Conservation (phyloP, 2,888 invertebrate genomes). For the Drosophila rubida region DNA sequence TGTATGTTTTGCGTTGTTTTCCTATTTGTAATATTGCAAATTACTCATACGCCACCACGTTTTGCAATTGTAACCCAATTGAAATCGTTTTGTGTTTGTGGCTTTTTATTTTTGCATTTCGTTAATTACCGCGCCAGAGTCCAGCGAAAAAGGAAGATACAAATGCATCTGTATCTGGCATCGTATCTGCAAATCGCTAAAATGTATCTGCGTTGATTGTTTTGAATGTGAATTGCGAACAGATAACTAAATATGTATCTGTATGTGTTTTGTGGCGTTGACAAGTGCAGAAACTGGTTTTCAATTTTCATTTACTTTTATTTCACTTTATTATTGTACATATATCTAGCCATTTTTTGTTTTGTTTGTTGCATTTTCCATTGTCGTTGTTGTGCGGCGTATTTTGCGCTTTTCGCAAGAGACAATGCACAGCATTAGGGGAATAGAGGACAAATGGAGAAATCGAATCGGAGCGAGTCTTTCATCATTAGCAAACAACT, state of each 20-base stretch:
- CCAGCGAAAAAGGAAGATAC: slow-evolving; percentile 12
- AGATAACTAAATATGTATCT: slow-evolving; percentile 26
- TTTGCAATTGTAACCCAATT: slow-evolving; percentile 57
- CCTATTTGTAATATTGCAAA: slow-evolving; percentile 31
- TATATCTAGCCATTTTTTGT: background rate
- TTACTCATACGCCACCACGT: slow-evolving; percentile 56
- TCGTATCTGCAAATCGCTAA: slow-evolving; percentile 15
- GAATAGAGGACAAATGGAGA: slow-evolving; percentile 13
- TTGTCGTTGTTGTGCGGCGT: slow-evolving; percentile 6
- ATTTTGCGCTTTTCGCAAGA: slow-evolving; percentile 6
- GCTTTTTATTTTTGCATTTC: slow-evolving; percentile 25
- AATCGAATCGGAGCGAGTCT: slow-evolving; percentile 19
- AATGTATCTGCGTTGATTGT: slow-evolving; percentile 32
- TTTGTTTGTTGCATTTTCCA: slow-evolving; percentile 9
- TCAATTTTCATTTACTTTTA: slow-evolving; percentile 10
- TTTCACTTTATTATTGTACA: background rate
- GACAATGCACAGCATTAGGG: slow-evolving; percentile 2
- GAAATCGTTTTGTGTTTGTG: slow-evolving; percentile 38
- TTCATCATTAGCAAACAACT: slow-evolving; percentile 20
- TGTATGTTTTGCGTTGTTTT: background rate
- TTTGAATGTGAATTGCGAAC: slow-evolving; percentile 31
- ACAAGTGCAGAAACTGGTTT: slow-evolving; percentile 47
- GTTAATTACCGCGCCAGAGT: slow-evolving; percentile 44
- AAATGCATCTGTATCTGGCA: slow-evolving; percentile 18
- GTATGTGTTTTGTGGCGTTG: slow-evolving; percentile 11